phyloP scores from a whole-genome alignment of 2,113 vertebrate species.

The Mionectes macconnelli region DNA sequence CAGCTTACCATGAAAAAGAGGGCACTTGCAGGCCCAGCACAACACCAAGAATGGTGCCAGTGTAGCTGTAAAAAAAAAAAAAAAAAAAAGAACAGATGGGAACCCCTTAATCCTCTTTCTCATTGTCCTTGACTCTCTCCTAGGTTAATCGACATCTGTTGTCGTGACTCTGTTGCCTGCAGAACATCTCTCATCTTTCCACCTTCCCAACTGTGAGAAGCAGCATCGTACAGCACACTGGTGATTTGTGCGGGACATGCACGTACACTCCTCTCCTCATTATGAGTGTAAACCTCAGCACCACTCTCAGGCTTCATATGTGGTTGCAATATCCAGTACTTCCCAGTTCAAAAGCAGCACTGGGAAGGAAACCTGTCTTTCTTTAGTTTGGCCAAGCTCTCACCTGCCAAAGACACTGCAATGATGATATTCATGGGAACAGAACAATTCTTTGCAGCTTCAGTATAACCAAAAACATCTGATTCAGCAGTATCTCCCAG shows the following conservation, averaged over 20 bases:
- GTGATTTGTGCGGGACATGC: rapidly evolving
- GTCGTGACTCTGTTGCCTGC: not conserved
- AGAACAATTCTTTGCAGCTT: not conserved
- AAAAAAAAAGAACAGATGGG: not conserved
- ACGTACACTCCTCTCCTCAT: not conserved
- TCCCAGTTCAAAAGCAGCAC: not conserved
- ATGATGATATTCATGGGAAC: not conserved
- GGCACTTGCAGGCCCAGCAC: not conserved
- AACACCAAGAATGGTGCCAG: not conserved
- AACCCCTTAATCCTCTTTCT: constrained; percentile 3
- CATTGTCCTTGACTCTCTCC: not conserved
- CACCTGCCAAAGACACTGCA: not conserved
- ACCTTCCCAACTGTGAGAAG: not conserved
- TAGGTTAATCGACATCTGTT: not conserved
- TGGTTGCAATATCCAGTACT: not conserved
- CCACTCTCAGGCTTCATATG: not conserved
- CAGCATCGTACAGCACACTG: not conserved
- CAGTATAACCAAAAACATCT: not conserved
- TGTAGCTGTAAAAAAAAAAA: not conserved
- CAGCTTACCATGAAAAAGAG: not conserved
- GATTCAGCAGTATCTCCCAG: not conserved
- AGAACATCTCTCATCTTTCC: not conserved
- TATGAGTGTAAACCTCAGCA: not conserved
- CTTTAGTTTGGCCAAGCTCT: not conserved
- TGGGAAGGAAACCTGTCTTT: not conserved